A percentile compares a stretch with the other conserved stretches of the same genome.
phyloP scores from a whole-genome alignment of 64 coral and sea anemone species.

The Orbicella faveolata region DNA sequence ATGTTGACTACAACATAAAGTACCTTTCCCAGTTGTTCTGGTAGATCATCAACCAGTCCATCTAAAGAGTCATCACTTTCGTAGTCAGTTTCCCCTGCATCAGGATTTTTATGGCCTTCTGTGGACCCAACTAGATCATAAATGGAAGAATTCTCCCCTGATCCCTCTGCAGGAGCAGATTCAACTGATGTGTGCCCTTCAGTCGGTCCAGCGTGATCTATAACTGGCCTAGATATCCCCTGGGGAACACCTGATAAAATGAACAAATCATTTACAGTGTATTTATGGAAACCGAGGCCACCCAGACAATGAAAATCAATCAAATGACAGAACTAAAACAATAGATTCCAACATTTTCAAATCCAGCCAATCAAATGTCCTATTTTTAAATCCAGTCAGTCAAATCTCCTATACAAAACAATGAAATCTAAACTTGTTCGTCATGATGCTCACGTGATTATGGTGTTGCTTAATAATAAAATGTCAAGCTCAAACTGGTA shows the following conservation, averaged over 20 bases:
- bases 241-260: neutral
- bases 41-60: neutral
- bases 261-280: no score
- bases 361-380: no score
- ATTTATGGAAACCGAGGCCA: no score
- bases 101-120: neutral
- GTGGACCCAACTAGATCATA: neutral
- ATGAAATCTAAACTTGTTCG: no score
- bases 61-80: slow-evolving; percentile 63
- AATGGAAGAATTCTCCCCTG: neutral
- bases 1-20: neutral
- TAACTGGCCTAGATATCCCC: neutral
- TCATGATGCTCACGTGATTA: no score
- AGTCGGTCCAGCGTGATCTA: neutral
- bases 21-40: slow-evolving; percentile 31
- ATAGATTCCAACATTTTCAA: no score
- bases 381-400: no score
- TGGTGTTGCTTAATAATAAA: no score
- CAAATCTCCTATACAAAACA: no score
- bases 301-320: no score
- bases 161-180: neutral
- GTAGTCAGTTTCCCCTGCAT: slow-evolving; percentile 9
- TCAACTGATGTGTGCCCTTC: neutral
- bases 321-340: no score
- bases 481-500: no score